A percentile compares a stretch with the other conserved stretches of the same genome.
Conservation (phyloP, 2,888 invertebrate genomes). For the Platerodrilus igneus region DNA sequence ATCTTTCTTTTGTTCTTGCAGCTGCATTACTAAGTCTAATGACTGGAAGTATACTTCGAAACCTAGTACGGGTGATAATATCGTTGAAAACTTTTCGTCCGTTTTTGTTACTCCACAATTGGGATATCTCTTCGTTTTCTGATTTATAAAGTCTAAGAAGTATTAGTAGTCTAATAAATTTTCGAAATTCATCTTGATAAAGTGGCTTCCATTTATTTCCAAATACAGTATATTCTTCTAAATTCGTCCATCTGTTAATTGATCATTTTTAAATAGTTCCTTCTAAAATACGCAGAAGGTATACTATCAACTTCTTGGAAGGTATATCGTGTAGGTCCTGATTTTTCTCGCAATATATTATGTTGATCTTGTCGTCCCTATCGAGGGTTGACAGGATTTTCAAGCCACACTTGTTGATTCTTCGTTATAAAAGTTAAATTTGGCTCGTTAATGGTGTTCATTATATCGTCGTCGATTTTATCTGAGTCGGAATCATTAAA, state of each 20-base stretch:
- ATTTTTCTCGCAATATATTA: slow-evolving; percentile 13
- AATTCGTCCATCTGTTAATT: no score
- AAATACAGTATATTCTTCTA: background rate
- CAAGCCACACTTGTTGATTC: slow-evolving; percentile 8
- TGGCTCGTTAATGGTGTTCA: slow-evolving; percentile 1
- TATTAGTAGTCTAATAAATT: no score
- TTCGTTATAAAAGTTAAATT: slow-evolving; percentile 6
- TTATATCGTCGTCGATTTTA: no score
- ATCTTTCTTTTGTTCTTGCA: slow-evolving; percentile 12
- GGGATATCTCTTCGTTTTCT: slow-evolving; percentile 6
- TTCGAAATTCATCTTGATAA: no score
- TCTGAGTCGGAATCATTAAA: no score
- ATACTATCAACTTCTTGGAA: slow-evolving; percentile 11
- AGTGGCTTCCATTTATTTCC: slow-evolving; percentile 3
- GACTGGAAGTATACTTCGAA: slow-evolving; percentile 9
- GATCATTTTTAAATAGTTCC: background rate
- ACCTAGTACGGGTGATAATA: slow-evolving; percentile 11
- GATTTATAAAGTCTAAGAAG: slow-evolving; percentile 5
- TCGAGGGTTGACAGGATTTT: slow-evolving; percentile 7
- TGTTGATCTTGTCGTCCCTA: slow-evolving; percentile 7
- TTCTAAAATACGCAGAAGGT: no score
- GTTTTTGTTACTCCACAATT: slow-evolving; percentile 4
- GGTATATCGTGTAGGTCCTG: slow-evolving; percentile 15
- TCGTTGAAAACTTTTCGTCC: slow-evolving; percentile 10
- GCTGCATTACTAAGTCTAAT: slow-evolving; percentile 13